Evolutionary conservation across 2,888 invertebrate genomes (phyloP).

Genomic region (Pecten maximus): DNA sequence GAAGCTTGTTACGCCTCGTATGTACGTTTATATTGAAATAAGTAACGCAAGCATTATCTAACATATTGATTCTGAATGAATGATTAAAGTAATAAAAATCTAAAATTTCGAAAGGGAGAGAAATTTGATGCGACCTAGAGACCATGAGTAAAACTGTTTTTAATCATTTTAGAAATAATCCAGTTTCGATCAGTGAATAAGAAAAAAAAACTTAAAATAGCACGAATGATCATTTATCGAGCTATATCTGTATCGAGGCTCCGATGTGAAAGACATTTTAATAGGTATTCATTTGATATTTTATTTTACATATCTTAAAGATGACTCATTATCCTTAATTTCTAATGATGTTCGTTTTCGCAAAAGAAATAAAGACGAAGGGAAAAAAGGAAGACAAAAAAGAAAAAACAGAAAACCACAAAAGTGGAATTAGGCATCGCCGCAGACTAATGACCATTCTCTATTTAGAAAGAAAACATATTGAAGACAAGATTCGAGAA

Average conservation of each 20-base stretch:
- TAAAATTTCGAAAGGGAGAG: too few species aligned
- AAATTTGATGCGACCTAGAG: too few species aligned
- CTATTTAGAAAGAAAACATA: slow-evolving; percentile 31
- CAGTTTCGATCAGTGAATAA: too few species aligned
- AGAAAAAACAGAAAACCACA: background rate
- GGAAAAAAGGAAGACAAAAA: background rate
- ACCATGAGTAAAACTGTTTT: too few species aligned
- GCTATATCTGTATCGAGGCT: too few species aligned
- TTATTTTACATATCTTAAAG: background rate
- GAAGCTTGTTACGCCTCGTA: background rate
- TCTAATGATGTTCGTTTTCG: background rate
- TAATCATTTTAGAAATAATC: too few species aligned
- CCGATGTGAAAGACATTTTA: background rate
- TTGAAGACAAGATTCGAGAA: background rate
- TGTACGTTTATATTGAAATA: background rate
- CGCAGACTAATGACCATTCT: background rate
- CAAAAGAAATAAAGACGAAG: background rate
- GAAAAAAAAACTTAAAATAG: too few species aligned
- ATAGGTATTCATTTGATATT: background rate
- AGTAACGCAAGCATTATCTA: too few species aligned
- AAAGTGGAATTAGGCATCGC: background rate
- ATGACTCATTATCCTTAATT: background rate
- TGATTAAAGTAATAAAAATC: too few species aligned
- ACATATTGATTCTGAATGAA: too few species aligned
- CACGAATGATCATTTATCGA: too few species aligned